These are phyloP conservation scores for Antheraea assamensis DNA, from an alignment of 2,888 invertebrate species.

Conservation along the genomic window DNA sequence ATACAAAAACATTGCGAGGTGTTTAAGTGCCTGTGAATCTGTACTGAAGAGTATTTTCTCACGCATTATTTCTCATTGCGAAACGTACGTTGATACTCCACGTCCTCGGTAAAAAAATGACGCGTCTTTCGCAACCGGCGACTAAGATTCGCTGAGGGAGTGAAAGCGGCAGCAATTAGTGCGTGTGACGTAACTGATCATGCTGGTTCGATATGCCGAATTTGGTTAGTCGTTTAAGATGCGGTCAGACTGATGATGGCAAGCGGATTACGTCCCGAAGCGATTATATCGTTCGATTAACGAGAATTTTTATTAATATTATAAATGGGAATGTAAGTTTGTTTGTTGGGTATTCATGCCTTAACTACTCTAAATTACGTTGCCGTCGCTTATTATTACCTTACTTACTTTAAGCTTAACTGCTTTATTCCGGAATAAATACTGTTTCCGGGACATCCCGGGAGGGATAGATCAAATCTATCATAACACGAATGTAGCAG, in stretches of 20 bases:
- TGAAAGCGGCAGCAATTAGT: constrained; percentile 36
- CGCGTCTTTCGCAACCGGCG: constrained; percentile 27
- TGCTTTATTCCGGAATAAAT: no score
- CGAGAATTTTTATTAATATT: no score
- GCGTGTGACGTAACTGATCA: constrained; percentile 29
- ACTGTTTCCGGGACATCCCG: no score
- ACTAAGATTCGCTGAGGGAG: constrained; percentile 29
- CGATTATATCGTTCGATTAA: no score
- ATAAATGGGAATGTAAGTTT: no score
- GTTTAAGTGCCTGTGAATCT: not conserved
- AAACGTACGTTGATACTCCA: constrained; percentile 33
- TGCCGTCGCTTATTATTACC: no score
- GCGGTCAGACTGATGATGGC: not conserved
- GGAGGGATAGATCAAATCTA: no score
- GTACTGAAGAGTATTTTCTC: constrained; percentile 27
- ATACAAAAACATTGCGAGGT: not conserved
- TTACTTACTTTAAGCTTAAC: no score
- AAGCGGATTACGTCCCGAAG: not conserved
- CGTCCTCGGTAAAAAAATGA: constrained; percentile 32
- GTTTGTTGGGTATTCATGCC: no score
- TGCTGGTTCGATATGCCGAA: constrained; percentile 17
- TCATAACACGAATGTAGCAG: no score
- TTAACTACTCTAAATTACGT: no score
- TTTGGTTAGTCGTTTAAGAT: constrained; percentile 16
- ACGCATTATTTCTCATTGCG: constrained; percentile 26